Conservation (phyloP, 2,888 invertebrate species). For the Brachyptera putata region DNA sequence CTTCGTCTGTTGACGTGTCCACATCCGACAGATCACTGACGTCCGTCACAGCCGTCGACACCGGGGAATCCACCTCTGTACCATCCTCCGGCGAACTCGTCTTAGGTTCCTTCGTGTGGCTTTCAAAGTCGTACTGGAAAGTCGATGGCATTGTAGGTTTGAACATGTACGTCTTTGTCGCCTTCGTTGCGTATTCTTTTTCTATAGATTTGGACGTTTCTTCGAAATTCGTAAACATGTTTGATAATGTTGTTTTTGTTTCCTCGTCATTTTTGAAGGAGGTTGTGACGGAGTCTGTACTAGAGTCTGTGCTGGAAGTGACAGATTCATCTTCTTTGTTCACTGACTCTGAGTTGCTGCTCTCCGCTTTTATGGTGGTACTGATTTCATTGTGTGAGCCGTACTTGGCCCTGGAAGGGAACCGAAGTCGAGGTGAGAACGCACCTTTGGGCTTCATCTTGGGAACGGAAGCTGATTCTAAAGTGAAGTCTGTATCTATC, state of each 20-base stretch:
- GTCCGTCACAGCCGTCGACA: background rate
- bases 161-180: constrained; percentile 31
- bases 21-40: background rate
- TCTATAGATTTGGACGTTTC: constrained; percentile 30
- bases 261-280: background rate
- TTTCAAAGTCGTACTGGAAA: constrained; percentile 15
- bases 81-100: no score
- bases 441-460: constrained; percentile 35
- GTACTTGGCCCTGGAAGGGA: constrained; percentile 27
- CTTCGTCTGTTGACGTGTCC: constrained; percentile 12
- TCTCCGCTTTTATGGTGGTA: background rate
- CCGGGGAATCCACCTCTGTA: background rate
- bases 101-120: background rate
- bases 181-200: constrained; percentile 32
- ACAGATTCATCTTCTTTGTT: background rate
- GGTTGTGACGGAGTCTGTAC: background rate
- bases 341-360: background rate
- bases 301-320: background rate
- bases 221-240: constrained; percentile 31
- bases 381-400: constrained; percentile 17
- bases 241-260: background rate
- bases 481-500: constrained; percentile 10
- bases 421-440: constrained; percentile 36
- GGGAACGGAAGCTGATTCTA: constrained; percentile 19
- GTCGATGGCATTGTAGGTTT: constrained; percentile 26